Conservation (phyloP, 2,113 vertebrate genomes). For the Dipodomys merriami region DNA sequence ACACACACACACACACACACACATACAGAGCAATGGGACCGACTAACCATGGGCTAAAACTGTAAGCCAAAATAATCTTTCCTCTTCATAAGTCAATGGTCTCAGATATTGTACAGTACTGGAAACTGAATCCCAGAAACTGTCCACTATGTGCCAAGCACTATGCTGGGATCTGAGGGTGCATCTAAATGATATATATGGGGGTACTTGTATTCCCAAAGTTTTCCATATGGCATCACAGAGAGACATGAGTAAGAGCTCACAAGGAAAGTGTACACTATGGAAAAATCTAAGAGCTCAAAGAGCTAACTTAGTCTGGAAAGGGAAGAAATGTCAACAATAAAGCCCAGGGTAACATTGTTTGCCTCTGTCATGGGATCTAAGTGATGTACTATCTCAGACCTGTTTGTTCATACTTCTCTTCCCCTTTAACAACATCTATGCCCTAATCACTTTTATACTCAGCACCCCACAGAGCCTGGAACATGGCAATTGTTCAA, state of each 20-base stretch:
- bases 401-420: not conserved
- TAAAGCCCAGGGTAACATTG: not conserved
- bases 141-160: not conserved
- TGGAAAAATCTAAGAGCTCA: not conserved
- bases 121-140: not conserved
- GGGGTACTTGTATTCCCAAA: accelerated
- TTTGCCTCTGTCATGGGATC: not conserved
- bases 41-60: not conserved
- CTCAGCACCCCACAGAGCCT: not conserved
- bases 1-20: no score
- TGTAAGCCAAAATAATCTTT: not conserved
- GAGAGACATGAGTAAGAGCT: not conserved
- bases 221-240: not conserved
- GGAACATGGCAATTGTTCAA: not conserved
- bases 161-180: not conserved
- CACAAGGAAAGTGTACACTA: not conserved
- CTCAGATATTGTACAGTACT: not conserved
- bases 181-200: not conserved
- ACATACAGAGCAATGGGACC: no score
- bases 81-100: not conserved
- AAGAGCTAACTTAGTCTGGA: not conserved
- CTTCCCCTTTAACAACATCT: not conserved
- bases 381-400: not conserved
- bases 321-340: not conserved
- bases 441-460: not conserved